These are phyloP conservation scores for Zaprionus obscuricornis DNA, from an alignment of 2,888 invertebrate species.

Conservation along the genomic window DNA sequence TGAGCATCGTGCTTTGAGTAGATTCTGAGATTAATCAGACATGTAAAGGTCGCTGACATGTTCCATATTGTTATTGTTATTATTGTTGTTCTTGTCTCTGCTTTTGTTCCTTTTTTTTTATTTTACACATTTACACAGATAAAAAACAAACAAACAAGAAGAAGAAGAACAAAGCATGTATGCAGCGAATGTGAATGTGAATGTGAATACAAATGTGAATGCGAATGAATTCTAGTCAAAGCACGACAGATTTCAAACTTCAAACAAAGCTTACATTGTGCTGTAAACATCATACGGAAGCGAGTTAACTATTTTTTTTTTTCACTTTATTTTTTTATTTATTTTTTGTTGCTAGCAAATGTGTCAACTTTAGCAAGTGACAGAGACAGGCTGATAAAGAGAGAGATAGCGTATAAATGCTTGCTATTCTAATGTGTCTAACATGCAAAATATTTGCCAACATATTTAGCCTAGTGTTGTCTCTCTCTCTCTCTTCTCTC, in stretches of 20 bases:
- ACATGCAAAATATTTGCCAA: slow-evolving; percentile 40
- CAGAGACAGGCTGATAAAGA: slow-evolving; percentile 3
- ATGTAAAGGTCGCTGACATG: slow-evolving; percentile 70
- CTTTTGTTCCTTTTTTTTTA: slow-evolving; percentile 15
- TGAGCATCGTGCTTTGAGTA: no score
- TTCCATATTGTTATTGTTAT: slow-evolving; percentile 47
- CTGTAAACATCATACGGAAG: slow-evolving; percentile 37
- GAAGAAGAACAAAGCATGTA: no score
- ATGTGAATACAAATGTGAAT: slow-evolving; percentile 35
- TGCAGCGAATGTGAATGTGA: no score
- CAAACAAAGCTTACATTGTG: slow-evolving; percentile 53
- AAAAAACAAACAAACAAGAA: slow-evolving; percentile 10
- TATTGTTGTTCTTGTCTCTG: no score
- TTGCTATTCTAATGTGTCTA: slow-evolving; percentile 30
- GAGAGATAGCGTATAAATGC: slow-evolving; percentile 20
- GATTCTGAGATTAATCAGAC: slow-evolving; percentile 43
- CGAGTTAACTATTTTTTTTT: slow-evolving; percentile 37
- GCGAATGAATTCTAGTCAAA: slow-evolving; percentile 29
- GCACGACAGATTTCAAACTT: slow-evolving; percentile 33
- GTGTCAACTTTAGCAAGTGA: slow-evolving; percentile 24
- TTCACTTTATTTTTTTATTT: slow-evolving; percentile 8
- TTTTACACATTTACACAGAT: slow-evolving; percentile 35
- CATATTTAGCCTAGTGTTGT: slow-evolving; percentile 18
- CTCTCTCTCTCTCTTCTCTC: no score
- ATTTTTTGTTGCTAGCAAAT: not conserved